Percentiles rank a stretch among this genome's conserved stretches.
Conservation (phyloP, 1,140 invertebrate species). For the Drosophila kepulauana region DNA sequence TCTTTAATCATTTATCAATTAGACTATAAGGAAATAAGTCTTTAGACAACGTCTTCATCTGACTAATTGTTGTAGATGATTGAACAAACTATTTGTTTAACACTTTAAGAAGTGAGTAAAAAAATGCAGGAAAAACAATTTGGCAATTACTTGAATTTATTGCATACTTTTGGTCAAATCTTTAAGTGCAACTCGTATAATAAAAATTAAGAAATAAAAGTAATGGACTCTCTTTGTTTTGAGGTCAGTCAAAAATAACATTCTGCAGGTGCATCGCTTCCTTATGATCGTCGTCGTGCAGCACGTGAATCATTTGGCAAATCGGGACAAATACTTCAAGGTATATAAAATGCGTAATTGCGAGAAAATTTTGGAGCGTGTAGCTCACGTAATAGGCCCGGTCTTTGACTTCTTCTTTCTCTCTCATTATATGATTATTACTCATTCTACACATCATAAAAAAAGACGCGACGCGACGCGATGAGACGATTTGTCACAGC, state of each 20-base stretch:
- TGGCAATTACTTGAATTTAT: background rate
- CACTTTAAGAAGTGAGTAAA: background rate
- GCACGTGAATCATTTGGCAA: slow-evolving; percentile 54
- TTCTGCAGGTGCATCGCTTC: slow-evolving; percentile 26
- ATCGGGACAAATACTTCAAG: slow-evolving; percentile 41
- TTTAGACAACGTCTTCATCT: background rate
- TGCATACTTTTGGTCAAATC: background rate
- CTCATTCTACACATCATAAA: slow-evolving; percentile 65
- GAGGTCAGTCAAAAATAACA: background rate
- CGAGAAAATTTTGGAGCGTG: slow-evolving; percentile 63
- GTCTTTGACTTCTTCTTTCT: slow-evolving; percentile 52
- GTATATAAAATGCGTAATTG: slow-evolving; percentile 39
- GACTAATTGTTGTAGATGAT: background rate
- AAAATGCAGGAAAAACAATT: no score
- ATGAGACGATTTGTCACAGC: slow-evolving; percentile 52
- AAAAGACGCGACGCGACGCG: background rate
- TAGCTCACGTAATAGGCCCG: slow-evolving; percentile 61
- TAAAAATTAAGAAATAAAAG: background rate
- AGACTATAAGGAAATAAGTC: background rate
- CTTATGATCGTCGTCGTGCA: slow-evolving; percentile 22
- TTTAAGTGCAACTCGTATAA: background rate
- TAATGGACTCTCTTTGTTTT: background rate
- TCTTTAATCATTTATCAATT: slow-evolving; percentile 13
- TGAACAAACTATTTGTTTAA: background rate
- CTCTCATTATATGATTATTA: slow-evolving; percentile 43